These are phyloP conservation scores for Rhagologus leucostigma DNA, from an alignment of 2,113 vertebrate species.

Conservation along the genomic window DNA sequence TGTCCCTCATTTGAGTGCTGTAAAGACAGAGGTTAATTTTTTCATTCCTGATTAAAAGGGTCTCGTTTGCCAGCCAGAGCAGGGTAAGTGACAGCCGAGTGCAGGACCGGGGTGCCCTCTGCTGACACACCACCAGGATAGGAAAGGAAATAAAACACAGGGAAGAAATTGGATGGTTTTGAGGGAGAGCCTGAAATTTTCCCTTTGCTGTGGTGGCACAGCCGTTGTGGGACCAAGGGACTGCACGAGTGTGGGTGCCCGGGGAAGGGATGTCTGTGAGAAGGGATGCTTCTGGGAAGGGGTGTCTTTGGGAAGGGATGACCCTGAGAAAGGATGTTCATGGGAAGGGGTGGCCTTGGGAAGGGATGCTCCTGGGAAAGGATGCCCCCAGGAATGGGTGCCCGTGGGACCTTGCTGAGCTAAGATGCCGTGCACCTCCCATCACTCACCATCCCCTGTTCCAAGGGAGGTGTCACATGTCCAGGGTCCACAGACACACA, in stretches of 20 bases:
- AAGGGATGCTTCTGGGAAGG: background rate
- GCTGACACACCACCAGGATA: background rate
- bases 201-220: background rate
- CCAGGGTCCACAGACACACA: conserved; percentile 24
- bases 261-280: background rate
- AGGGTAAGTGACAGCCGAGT: background rate
- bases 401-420: accelerated
- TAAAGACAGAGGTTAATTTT: background rate
- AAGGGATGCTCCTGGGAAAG: background rate
- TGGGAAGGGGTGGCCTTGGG: background rate
- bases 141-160: background rate
- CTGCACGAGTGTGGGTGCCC: background rate
- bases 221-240: background rate
- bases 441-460: background rate
- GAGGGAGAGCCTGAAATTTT: background rate
- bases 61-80: background rate
- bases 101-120: background rate
- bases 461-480: background rate
- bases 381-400: background rate
- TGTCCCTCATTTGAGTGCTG: background rate
- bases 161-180: background rate
- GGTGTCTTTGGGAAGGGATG: background rate
- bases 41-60: background rate
- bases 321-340: accelerated
- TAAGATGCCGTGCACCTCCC: background rate